Evolutionary conservation across 2,888 invertebrate species (phyloP).

Genomic region (Plutella xylostella): DNA sequence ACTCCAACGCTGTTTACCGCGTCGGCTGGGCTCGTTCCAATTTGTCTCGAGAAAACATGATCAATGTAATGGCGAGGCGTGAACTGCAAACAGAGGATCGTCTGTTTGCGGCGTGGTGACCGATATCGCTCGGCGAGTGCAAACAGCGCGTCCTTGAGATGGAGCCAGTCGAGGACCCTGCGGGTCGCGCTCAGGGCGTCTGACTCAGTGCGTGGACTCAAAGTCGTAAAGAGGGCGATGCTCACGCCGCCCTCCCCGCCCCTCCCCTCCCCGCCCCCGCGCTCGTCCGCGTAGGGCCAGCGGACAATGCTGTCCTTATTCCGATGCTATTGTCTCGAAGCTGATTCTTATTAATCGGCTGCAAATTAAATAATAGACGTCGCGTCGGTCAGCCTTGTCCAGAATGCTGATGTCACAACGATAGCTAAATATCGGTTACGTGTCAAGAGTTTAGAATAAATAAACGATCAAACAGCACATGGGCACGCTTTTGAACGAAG

Average conservation of each 20-base stretch:
- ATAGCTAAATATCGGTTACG: no score
- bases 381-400: background rate
- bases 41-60: no score
- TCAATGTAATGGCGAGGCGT: conserved; percentile 1
- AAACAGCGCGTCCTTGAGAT: conserved; percentile 59
- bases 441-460: no score
- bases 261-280: no score
- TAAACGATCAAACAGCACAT: no score
- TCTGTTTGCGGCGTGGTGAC: conserved; percentile 22
- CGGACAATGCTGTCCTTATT: conserved; percentile 39
- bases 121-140: conserved; percentile 36
- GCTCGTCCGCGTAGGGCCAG: no score
- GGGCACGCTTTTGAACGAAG: no score
- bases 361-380: conserved; percentile 37
- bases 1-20: background rate
- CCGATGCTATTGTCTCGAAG: conserved; percentile 50
- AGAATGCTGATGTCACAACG: background rate
- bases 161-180: conserved; percentile 61
- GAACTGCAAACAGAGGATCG: conserved; percentile 6
- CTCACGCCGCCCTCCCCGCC: conserved; percentile 43
- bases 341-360: conserved; percentile 49
- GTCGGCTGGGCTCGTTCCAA: background rate
- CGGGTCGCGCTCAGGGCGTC: conserved; percentile 58
- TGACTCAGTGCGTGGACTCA: conserved; percentile 56
- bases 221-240: conserved; percentile 65